Evolutionary conservation across 2,113 vertebrate species (phyloP).

Genomic region (Ivindomyrus marchei): DNA sequence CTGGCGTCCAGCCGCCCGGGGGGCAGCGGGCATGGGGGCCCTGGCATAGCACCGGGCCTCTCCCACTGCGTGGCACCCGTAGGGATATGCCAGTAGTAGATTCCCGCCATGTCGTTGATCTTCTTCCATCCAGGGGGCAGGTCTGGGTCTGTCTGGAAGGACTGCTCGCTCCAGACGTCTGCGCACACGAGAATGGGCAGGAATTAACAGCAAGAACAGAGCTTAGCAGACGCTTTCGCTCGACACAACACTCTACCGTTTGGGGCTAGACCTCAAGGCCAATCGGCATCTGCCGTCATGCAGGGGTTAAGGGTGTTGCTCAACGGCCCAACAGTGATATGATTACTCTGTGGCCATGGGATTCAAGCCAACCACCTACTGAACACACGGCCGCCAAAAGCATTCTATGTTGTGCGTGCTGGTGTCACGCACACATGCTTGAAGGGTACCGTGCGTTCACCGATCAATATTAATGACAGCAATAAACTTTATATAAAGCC

Average conservation of each 20-base stretch:
- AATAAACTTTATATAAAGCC: neutral
- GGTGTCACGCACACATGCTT: neutral
- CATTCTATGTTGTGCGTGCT: neutral
- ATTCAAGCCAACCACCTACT: neutral
- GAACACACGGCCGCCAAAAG: neutral
- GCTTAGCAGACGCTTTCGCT: neutral
- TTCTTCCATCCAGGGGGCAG: slow-evolving; percentile 91
- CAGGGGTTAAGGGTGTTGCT: neutral
- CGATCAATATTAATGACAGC: neutral
- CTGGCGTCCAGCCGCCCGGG: slow-evolving; percentile 44
- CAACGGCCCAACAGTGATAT: neutral
- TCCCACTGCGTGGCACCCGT: slow-evolving; percentile 89
- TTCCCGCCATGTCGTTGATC: slow-evolving; percentile 77
- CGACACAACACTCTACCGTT: neutral
- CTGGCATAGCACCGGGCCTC: slow-evolving; percentile 62
- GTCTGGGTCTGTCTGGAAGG: slow-evolving; percentile 75
- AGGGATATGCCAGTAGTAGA: slow-evolving; percentile 93
- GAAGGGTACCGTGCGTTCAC: neutral
- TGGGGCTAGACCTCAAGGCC: neutral
- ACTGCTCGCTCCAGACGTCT: slow-evolving; percentile 82
- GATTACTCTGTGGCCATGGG: neutral
- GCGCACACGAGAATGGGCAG: slow-evolving; percentile 42
- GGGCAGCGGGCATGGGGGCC: slow-evolving; percentile 32
- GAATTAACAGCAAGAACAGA: too few relatives aligned
- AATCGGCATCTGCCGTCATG: neutral